Evolutionary conservation across 2,888 invertebrate species (phyloP).

Genomic region (Azorinus chamasolen): DNA sequence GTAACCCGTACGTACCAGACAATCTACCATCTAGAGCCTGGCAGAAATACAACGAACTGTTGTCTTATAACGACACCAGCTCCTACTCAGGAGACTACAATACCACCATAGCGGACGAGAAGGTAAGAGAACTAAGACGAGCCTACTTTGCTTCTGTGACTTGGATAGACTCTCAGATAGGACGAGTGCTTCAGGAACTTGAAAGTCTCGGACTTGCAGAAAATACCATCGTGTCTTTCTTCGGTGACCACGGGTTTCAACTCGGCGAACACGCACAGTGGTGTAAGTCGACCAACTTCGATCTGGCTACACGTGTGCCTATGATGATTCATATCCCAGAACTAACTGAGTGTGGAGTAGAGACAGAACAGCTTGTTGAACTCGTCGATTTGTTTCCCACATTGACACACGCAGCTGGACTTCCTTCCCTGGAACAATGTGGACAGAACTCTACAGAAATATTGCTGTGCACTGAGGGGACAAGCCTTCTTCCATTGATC

Average conservation of each 20-base stretch:
- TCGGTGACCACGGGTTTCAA: conserved; percentile 76
- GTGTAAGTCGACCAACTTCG: conserved; percentile 77
- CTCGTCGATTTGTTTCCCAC: conserved; percentile 77
- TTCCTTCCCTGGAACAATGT: conserved; percentile 57
- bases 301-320: conserved; percentile 74
- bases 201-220: conserved; percentile 57
- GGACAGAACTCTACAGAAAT: conserved; percentile 56
- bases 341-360: conserved; percentile 65
- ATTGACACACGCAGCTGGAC: conserved; percentile 71
- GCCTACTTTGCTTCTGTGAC: conserved; percentile 69
- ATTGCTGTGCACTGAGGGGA: conserved; percentile 68
- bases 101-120: conserved; percentile 69
- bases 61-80: conserved; percentile 62
- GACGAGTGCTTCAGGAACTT: conserved; percentile 59
- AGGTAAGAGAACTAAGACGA: conserved; percentile 56
- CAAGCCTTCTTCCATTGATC: conserved; percentile 68
- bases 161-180: conserved; percentile 67
- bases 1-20: conserved; percentile 70
- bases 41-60: conserved; percentile 65
- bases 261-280: conserved; percentile 78
- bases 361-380: conserved; percentile 68
- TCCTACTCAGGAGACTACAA: conserved; percentile 65
- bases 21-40: conserved; percentile 74
- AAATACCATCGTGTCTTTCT: conserved; percentile 72
- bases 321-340: conserved; percentile 77